Percentiles rank a stretch among this genome's conserved stretches.
Conservation (phyloP, 2,888 invertebrate genomes). For the Nycteola revayana region DNA sequence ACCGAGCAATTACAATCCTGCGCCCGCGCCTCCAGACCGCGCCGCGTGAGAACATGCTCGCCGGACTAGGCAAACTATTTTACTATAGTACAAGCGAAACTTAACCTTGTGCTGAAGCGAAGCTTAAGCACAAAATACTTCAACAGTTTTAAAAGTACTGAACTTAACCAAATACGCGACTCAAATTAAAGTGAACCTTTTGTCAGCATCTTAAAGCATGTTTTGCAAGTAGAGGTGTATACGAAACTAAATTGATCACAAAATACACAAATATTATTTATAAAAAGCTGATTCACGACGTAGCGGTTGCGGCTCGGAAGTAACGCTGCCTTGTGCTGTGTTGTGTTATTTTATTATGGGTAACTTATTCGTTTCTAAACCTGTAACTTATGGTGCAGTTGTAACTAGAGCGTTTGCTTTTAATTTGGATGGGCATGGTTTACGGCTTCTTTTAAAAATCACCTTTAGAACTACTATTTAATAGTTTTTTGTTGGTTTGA, state of each 20-base stretch:
- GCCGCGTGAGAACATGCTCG: constrained; percentile 48
- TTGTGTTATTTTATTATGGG: no score
- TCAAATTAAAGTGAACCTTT: constrained; percentile 7
- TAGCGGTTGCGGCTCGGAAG: constrained; percentile 9
- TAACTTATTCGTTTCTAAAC: no score
- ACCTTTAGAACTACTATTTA: no score
- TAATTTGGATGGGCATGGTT: no score
- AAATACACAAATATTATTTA: constrained; percentile 52
- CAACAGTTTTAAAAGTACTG: background rate
- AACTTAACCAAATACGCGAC: no score
- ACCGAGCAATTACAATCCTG: constrained; percentile 52
- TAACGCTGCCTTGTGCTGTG: no score
- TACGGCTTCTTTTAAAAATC: no score
- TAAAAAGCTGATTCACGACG: constrained; percentile 38
- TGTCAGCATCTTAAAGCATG: background rate
- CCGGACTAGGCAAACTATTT: constrained; percentile 27
- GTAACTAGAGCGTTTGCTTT: no score
- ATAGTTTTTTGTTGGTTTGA: no score
- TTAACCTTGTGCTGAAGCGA: background rate
- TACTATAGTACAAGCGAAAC: background rate
- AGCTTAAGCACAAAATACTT: no score
- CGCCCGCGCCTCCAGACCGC: constrained; percentile 31
- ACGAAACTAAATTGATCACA: constrained; percentile 34
- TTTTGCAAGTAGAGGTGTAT: background rate
- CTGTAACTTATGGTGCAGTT: no score